Percentiles rank a stretch among this genome's conserved stretches.
Evolutionary conservation across 2,113 vertebrate genomes (phyloP).

Genomic region (Mandrillus leucophaeus): DNA sequence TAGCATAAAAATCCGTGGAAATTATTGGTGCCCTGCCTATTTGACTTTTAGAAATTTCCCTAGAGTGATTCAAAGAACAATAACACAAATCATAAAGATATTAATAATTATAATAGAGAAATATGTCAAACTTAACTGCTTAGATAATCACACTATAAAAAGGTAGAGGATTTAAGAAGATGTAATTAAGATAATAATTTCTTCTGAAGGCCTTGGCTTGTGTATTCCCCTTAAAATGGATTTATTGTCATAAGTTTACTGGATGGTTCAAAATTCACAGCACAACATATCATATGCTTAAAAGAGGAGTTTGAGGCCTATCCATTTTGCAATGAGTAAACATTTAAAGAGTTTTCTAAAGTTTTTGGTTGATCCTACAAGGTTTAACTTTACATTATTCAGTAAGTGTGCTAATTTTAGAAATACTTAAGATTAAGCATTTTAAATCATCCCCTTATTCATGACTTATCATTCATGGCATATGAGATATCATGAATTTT

Average conservation of each 20-base stretch:
- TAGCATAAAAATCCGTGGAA: neutral
- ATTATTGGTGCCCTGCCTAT: neutral
- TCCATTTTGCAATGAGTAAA: neutral
- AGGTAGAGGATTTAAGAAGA: neutral
- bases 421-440: neutral
- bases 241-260: neutral
- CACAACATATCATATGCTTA: neutral
- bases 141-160: neutral
- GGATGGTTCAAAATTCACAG: neutral
- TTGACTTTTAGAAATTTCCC: neutral
- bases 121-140: neutral
- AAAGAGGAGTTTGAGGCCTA: neutral
- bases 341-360: neutral
- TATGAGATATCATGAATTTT: constrained; percentile 1
- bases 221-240: neutral
- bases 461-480: constrained; percentile 3
- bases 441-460: constrained; percentile 8
- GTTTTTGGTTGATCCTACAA: neutral
- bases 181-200: constrained; percentile 5
- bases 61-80: neutral
- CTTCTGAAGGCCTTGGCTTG: neutral
- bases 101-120: constrained; percentile 1
- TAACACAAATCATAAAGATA: neutral
- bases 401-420: neutral
- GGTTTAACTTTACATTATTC: constrained; percentile 10